These are phyloP conservation scores for Apocrypta bakeri DNA, from an alignment of 1,140 invertebrate genomes.

Conservation along the genomic window DNA sequence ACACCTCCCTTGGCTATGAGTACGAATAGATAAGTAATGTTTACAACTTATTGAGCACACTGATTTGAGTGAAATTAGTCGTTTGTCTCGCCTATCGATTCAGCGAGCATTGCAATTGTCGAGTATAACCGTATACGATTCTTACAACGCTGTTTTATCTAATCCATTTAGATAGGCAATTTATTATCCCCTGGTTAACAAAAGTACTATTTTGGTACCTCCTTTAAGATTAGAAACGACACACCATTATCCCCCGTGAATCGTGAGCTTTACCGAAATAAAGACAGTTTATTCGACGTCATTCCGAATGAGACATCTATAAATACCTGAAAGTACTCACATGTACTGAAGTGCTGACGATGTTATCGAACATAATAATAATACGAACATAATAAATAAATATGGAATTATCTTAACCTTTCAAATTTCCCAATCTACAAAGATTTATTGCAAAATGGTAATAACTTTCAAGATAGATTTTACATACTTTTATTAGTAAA, in stretches of 20 bases:
- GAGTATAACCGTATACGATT: background rate
- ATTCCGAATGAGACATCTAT: constrained; percentile 72
- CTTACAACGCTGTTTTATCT: background rate
- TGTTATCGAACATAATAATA: no score
- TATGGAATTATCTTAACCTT: background rate
- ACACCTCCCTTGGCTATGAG: background rate
- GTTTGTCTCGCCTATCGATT: no score
- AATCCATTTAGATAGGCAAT: background rate
- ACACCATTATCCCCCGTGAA: constrained; percentile 13
- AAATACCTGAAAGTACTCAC: constrained; percentile 61
- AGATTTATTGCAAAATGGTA: no score
- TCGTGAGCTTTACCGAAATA: constrained; percentile 60
- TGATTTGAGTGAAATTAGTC: background rate
- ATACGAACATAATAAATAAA: no score
- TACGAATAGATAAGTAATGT: background rate
- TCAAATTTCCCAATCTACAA: no score
- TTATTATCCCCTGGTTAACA: background rate
- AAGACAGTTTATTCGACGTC: constrained; percentile 64
- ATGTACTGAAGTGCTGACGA: constrained; percentile 47
- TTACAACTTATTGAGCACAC: background rate
- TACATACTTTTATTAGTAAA: no score
- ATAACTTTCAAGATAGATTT: no score
- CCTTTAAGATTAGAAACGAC: constrained; percentile 22
- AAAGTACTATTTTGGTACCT: background rate
- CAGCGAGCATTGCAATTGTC: background rate